Evolutionary conservation across 2,888 invertebrate species (phyloP), one percentile per base, ranked within the genome.

Genomic region (Nasonia oneida): DNA sequence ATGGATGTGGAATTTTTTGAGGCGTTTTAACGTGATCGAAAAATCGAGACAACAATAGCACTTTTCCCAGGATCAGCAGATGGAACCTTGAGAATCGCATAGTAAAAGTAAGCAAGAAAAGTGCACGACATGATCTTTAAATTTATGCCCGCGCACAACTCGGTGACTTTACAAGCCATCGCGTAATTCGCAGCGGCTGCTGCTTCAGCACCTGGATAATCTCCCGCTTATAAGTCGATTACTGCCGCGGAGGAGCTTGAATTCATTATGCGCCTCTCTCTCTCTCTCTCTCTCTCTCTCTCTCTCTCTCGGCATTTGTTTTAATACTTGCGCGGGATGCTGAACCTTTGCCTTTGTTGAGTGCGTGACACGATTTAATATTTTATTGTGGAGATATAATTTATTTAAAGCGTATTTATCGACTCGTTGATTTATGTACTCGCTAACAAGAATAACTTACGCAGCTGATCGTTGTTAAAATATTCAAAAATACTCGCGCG

Each of bases 111-210:
- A 23, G 23, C 23, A 23, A 23, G 23, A 23, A 23, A 23, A 23
- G 23, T 23, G 23, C 23, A 23, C 23, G 23, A 23, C 23, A 23
- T 23, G 23, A 23, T 23, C 23, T 23, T 23, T 23, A 23, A 23
- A 23, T 80, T 81, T 80, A 75, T 67, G 64, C 75, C 23, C 70
- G 33, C 86, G 67, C 86, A 67, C 79, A 73, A 81, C 61, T 83
- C 73, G 80, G 57, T 67, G 64, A 70, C 76, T 83, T 84, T 83
- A 71, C 80, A 42, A 73, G 75, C 67, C 29, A 12, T 57, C 71
- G 74, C 50, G 75, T 81, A 64, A 67, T 78, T 73, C 57, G 74
- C 83, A 33, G 61, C 80, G 23, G 47, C 83, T 70, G 70, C 50
- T 47, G 33, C 33, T 37, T 71, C 42, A 61, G 73, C 61, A 61